A percentile compares a stretch with the other conserved stretches of the same genome.
Conservation (phyloP, 2,113 vertebrate species). For the Grammomys surdaster region DNA sequence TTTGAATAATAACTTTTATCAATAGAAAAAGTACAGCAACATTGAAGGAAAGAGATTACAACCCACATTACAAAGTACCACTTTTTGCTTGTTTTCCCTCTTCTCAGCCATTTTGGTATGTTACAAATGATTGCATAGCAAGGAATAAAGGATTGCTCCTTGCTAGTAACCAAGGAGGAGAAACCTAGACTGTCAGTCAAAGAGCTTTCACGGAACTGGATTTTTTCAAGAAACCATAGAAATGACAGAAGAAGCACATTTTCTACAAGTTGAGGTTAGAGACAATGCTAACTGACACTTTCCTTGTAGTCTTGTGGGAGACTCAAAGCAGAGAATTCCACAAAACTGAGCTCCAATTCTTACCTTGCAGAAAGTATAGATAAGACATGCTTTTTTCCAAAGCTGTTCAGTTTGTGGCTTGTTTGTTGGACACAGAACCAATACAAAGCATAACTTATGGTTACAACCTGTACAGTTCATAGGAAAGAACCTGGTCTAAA, state of each 20-base stretch:
- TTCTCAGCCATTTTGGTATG: neutral
- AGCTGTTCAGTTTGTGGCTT: neutral
- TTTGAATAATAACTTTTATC: neutral
- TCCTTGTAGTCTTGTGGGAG: neutral
- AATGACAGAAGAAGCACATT: neutral
- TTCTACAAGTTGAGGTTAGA: neutral
- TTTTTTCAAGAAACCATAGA: neutral
- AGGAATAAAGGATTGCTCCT: neutral
- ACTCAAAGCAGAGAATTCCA: neutral
- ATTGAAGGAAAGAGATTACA: neutral
- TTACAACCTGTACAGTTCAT: neutral
- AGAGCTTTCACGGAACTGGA: neutral
- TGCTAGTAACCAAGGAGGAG: neutral
- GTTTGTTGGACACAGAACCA: neutral
- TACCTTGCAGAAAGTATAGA: neutral
- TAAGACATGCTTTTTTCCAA: neutral
- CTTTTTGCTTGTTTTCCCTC: neutral
- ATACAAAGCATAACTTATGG: neutral
- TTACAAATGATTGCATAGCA: rapidly evolving
- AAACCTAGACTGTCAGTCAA: neutral
- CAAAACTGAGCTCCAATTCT: neutral
- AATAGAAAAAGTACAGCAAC: neutral
- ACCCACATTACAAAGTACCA: neutral
- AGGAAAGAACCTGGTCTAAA: neutral
- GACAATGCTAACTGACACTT: neutral